These are phyloP conservation scores for Diarsia rubi DNA, from an alignment of 2,888 invertebrate genomes.

Conservation along the genomic window DNA sequence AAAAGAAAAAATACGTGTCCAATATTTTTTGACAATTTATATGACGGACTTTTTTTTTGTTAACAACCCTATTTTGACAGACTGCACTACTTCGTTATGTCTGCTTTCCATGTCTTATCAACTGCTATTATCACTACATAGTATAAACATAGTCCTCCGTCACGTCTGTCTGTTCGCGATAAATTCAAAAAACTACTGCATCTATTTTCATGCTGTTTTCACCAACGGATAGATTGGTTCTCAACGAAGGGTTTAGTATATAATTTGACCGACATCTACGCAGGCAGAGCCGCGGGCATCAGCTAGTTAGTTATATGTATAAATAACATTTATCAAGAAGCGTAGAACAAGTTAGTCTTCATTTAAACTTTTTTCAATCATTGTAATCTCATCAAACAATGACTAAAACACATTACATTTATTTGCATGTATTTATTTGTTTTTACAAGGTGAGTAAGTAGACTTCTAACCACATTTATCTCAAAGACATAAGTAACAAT, in stretches of 20 bases:
- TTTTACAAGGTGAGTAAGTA: neutral
- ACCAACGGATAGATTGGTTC: too few relatives aligned
- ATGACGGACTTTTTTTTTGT: too few relatives aligned
- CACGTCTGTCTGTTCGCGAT: too few relatives aligned
- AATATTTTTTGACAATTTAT: too few relatives aligned
- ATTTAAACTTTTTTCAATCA: neutral
- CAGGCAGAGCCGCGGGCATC: too few relatives aligned
- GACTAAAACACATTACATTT: neutral
- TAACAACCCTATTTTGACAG: neutral
- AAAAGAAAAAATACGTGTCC: too few relatives aligned
- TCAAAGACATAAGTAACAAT: neutral
- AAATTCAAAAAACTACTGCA: too few relatives aligned
- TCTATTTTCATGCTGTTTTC: too few relatives aligned
- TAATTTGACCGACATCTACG: too few relatives aligned
- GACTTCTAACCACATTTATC: neutral
- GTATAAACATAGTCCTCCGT: too few relatives aligned
- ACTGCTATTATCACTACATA: neutral
- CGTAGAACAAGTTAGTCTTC: neutral
- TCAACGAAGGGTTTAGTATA: too few relatives aligned
- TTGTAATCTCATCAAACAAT: neutral
- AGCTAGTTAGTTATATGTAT: neutral
- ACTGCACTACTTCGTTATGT: rapidly evolving
- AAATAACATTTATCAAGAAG: neutral
- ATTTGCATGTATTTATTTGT: neutral
- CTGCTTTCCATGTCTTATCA: neutral